A percentile compares a stretch with the other conserved stretches of the same genome.
These are phyloP conservation scores for Camponotus vicinus DNA, from an alignment of 1,140 invertebrate genomes.

Conservation along the genomic window DNA sequence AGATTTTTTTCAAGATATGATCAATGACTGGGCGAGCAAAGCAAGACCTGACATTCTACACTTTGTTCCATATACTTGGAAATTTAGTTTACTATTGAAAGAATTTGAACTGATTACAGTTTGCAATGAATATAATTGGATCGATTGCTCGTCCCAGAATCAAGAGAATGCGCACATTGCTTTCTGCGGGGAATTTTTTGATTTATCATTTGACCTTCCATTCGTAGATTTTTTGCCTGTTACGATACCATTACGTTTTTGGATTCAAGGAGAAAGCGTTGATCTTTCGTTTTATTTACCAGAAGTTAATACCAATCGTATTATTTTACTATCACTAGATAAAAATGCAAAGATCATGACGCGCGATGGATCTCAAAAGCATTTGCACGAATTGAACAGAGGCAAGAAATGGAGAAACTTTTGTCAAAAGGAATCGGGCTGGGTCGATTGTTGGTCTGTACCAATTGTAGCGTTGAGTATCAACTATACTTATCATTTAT, in stretches of 20 bases:
- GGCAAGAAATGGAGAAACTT: conserved; percentile 95
- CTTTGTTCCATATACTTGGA: conserved; percentile 99
- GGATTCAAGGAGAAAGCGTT: conserved; percentile 97
- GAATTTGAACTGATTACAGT: conserved; percentile 98
- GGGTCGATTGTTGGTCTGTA: conserved; percentile 98
- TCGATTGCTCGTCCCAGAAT: conserved; percentile 97
- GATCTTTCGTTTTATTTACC: conserved; percentile 96
- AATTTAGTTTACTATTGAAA: conserved; percentile 95
- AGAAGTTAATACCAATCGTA: conserved; percentile 95
- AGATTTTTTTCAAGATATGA: conserved; percentile 97
- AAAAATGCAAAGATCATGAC: conserved; percentile 95
- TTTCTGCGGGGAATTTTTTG: conserved; percentile 96
- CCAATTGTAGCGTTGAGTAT: conserved; percentile 97
- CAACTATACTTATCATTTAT: conserved; percentile 96
- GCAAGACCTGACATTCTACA: conserved; percentile 95
- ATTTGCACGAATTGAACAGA: conserved; percentile 86
- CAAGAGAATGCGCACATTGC: conserved; percentile 98
- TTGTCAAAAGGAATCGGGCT: conserved; percentile 93
- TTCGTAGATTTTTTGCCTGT: conserved; percentile 96
- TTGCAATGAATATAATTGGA: conserved; percentile 99
- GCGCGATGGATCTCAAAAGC: conserved; percentile 89
- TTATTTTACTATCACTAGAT: conserved; percentile 94
- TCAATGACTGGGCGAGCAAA: conserved; percentile 98
- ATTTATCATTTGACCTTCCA: conserved; percentile 96
- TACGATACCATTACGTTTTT: conserved; percentile 95